phyloP scores from a whole-genome alignment of 2,797 vertebrate species.

The Chrosomus eos region DNA sequence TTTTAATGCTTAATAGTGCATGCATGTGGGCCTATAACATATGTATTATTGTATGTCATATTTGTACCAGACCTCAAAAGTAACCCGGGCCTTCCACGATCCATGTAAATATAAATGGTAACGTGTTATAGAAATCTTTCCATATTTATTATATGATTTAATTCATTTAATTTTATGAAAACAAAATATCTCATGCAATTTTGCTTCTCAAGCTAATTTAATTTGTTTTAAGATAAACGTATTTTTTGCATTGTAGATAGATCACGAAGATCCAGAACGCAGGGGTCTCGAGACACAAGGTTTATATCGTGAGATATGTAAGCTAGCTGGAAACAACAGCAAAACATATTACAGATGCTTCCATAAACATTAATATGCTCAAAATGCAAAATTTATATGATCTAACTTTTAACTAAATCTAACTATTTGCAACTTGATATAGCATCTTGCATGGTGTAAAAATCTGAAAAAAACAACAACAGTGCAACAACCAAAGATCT shows the following conservation, averaged over 20 bases:
- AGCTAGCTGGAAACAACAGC: not conserved
- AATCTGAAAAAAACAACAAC: not conserved
- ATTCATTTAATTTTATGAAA: not conserved
- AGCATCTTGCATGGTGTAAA: not conserved
- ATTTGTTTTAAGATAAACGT: not conserved
- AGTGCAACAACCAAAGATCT: not conserved
- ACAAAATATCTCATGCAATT: not conserved
- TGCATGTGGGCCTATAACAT: not conserved
- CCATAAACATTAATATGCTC: not conserved
- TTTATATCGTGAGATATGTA: no score
- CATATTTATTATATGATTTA: not conserved
- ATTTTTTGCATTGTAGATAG: not conserved
- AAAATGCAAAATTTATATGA: no score
- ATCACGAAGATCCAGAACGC: not conserved
- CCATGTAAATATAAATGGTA: not conserved
- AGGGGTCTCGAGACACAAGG: not conserved
- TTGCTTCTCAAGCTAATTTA: not conserved
- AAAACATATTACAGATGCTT: not conserved
- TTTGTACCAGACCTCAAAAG: not conserved
- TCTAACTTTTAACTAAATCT: no score
- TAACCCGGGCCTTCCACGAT: not conserved
- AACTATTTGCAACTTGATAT: not conserved
- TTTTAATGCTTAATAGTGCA: not conserved
- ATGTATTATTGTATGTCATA: not conserved
- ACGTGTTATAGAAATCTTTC: not conserved